Base-by-base conservation (phyloP, 2,797 vertebrate species). In the Novumbra hubbsi region DNA sequence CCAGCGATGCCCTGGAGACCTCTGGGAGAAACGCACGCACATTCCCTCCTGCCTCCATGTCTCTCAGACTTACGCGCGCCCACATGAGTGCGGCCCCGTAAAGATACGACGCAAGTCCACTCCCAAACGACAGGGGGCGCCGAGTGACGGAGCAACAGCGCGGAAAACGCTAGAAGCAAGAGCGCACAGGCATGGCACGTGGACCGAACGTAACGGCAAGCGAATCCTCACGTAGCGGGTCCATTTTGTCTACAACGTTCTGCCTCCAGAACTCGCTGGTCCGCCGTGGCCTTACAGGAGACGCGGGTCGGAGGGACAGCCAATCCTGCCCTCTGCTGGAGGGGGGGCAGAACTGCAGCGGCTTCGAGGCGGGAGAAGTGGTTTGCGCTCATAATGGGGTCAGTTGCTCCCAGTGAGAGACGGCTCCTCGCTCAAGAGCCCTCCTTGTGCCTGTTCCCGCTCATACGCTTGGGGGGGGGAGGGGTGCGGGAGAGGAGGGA, bases 251-350 rank as follows among this genome's bases (percentile, higher is more conserved):
- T 60, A 24, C 21, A 24, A 60, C 24, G 21, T 60, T 27, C 55
- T 60, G 21, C 21, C 55, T 60, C 55, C 2, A 70, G 45, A 5
- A 2, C 12, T 64, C 50, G 9, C 64, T 1, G 11, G 24, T 63
- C 60, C 15, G 5, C n/a, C 72, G 68, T 34, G 50, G 34, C 62
- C 17, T n/a, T 12, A 17, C 60, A n/a, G 57, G 38, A 16, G 19
- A 49, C 17, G 5, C 28, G 65, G 28, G 15, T n/a, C 66, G 21
- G 72, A 83, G 65, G 80, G 82, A 87, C 88, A 86, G 77, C 83
- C 90, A 76, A 91, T 87, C 80, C 86, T 96, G 96, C 93, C 95
- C 94, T 94, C 96, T 95, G 84, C 92, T 93, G 96, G 94, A 71
- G 24, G 24, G 70, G 14, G 16, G 11, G 55, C 50, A 78, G 84